Percentiles rank a stretch among this genome's conserved stretches.
Evolutionary conservation across 1,140 invertebrate genomes (phyloP).

Genomic region (Dolichoris vasculosae): DNA sequence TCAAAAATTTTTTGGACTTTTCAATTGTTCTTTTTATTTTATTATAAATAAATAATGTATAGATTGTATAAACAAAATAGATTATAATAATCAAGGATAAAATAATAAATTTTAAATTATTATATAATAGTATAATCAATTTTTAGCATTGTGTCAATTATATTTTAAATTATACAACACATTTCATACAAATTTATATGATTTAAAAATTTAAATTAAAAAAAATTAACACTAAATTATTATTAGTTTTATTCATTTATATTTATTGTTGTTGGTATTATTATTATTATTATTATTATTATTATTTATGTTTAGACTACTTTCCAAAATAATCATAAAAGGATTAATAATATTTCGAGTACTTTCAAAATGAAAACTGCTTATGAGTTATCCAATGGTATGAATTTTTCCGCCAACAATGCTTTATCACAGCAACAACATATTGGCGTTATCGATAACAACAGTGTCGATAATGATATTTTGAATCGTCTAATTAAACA

Average conservation of each 20-base stretch:
- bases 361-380: constrained; percentile 63
- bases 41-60: too few species aligned
- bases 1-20: too few species aligned
- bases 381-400: constrained; percentile 63
- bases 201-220: too few species aligned
- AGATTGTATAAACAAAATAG: too few species aligned
- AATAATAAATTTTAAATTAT: not conserved
- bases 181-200: not conserved
- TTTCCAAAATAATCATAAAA: constrained; percentile 64
- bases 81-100: not conserved
- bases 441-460: constrained; percentile 50
- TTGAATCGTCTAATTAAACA: constrained; percentile 65
- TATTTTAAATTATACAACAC: not conserved
- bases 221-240: not conserved
- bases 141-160: not conserved
- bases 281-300: not conserved
- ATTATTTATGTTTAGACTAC: constrained; percentile 22
- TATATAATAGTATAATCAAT: not conserved
- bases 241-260: not conserved
- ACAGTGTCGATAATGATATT: constrained; percentile 63
- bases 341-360: constrained; percentile 57
- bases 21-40: too few species aligned
- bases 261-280: not conserved
- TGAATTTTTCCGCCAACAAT: constrained; percentile 56
- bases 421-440: constrained; percentile 55